These are phyloP conservation scores for Cheilosia vulpina DNA, from an alignment of 2,888 invertebrate species.

Conservation along the genomic window DNA sequence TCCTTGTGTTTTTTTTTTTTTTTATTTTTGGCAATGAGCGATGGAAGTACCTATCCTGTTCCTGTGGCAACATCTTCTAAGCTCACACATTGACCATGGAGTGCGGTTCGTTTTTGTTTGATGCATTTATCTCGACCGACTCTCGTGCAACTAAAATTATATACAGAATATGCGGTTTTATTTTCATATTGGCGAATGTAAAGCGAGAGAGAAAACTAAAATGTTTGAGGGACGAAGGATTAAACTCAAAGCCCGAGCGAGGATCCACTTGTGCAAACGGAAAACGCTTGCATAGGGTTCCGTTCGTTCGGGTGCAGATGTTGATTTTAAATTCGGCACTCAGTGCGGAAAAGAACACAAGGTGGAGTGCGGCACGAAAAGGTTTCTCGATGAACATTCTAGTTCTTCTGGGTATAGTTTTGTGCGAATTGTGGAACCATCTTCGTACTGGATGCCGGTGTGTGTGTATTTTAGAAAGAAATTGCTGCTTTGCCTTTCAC, in stretches of 20 bases:
- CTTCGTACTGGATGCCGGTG: slow-evolving; percentile 20
- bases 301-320: slow-evolving; percentile 8
- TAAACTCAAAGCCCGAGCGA: not conserved
- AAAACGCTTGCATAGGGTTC: slow-evolving; percentile 34
- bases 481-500: slow-evolving; percentile 39
- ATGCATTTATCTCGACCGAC: not conserved
- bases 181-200: slow-evolving; percentile 59
- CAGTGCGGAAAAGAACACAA: slow-evolving; percentile 5
- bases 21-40: slow-evolving; percentile 39
- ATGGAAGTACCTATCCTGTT: not conserved
- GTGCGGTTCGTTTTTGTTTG: slow-evolving; percentile 13
- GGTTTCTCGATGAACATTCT: slow-evolving; percentile 63
- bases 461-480: slow-evolving; percentile 45
- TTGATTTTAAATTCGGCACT: slow-evolving; percentile 35
- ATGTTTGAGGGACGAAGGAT: slow-evolving; percentile 38
- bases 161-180: slow-evolving; percentile 63
- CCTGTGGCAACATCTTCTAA: not conserved
- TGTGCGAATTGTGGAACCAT: slow-evolving; percentile 28
- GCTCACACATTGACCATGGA: slow-evolving; percentile 23
- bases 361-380: slow-evolving; percentile 10
- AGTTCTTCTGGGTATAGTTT: slow-evolving; percentile 54
- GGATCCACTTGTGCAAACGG: slow-evolving; percentile 47
- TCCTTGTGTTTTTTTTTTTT: slow-evolving; percentile 52
- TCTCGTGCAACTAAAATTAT: slow-evolving; percentile 30
- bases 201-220: slow-evolving; percentile 17